Evolutionary conservation across 2,888 invertebrate species (phyloP).

Genomic region (Notocelia uddmanniana): DNA sequence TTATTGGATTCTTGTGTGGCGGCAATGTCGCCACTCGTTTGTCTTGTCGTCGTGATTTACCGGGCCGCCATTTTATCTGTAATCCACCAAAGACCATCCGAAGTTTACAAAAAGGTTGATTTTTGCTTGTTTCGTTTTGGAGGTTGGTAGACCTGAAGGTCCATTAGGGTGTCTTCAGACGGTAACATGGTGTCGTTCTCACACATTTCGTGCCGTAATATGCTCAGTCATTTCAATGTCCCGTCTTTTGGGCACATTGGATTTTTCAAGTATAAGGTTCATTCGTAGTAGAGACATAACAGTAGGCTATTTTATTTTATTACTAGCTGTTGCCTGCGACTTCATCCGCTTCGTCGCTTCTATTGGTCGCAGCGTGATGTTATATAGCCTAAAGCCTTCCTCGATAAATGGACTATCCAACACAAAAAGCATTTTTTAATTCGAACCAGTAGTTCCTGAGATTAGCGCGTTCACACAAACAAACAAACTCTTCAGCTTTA

Average conservation of each 20-base stretch:
- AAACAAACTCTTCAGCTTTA: no score
- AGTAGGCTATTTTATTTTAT: constrained; percentile 16
- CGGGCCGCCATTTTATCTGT: neutral
- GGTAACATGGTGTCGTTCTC: constrained; percentile 48
- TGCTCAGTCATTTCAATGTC: constrained; percentile 54
- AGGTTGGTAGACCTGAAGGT: constrained; percentile 13
- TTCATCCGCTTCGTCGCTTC: no score
- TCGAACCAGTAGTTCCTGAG: no score
- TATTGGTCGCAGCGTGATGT: no score
- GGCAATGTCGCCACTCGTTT: constrained; percentile 38
- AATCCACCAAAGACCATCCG: neutral
- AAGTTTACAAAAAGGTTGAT: neutral
- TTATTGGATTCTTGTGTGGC: constrained; percentile 33
- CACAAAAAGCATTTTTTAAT: no score
- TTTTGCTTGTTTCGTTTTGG: neutral
- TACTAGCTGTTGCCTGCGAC: neutral
- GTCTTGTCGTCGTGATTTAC: constrained; percentile 37
- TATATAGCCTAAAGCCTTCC: no score
- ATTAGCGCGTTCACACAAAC: no score
- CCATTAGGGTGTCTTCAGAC: constrained; percentile 32
- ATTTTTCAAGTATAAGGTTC: constrained; percentile 66
- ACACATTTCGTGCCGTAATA: constrained; percentile 55
- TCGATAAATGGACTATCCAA: no score
- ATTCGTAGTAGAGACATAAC: constrained; percentile 17
- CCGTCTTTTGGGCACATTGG: constrained; percentile 64